phyloP scores from a whole-genome alignment of 2,888 invertebrate genomes.

The Eilema griseolum region DNA sequence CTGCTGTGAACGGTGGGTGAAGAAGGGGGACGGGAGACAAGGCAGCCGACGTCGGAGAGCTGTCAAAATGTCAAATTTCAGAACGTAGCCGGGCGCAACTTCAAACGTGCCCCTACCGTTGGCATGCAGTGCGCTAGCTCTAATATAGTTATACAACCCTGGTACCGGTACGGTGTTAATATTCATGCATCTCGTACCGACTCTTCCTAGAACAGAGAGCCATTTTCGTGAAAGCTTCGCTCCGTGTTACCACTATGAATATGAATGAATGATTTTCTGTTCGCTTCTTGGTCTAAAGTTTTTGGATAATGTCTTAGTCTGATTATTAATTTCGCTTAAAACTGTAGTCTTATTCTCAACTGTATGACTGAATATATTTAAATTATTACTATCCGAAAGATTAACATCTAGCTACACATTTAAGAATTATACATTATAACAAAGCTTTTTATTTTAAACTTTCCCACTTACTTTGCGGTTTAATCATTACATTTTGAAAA shows the following conservation, averaged over 20 bases:
- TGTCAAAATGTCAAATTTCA: constrained; percentile 88
- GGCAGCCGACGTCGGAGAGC: constrained; percentile 84
- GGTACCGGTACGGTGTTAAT: constrained; percentile 80
- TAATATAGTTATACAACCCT: constrained; percentile 83
- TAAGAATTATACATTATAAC: neutral
- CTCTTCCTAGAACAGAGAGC: constrained; percentile 77
- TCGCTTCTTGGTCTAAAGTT: constrained; percentile 81
- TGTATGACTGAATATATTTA: neutral
- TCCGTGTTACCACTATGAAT: constrained; percentile 78
- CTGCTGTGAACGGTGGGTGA: constrained; percentile 45
- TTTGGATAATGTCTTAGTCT: constrained; percentile 52
- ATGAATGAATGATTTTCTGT: constrained; percentile 83
- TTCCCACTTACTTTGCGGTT: too few relatives aligned
- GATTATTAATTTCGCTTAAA: constrained; percentile 42
- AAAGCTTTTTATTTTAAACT: neutral
- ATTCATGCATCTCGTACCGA: constrained; percentile 85
- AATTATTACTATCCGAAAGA: neutral
- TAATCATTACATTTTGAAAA: neutral
- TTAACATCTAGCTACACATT: neutral
- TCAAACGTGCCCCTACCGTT: constrained; percentile 85
- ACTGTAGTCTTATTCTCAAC: constrained; percentile 8
- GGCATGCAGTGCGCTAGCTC: constrained; percentile 79
- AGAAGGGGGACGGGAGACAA: constrained; percentile 67
- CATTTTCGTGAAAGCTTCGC: constrained; percentile 84
- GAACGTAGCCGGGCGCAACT: constrained; percentile 84